phyloP scores from a whole-genome alignment of 2,888 invertebrate genomes.

The Tillus elongatus region DNA sequence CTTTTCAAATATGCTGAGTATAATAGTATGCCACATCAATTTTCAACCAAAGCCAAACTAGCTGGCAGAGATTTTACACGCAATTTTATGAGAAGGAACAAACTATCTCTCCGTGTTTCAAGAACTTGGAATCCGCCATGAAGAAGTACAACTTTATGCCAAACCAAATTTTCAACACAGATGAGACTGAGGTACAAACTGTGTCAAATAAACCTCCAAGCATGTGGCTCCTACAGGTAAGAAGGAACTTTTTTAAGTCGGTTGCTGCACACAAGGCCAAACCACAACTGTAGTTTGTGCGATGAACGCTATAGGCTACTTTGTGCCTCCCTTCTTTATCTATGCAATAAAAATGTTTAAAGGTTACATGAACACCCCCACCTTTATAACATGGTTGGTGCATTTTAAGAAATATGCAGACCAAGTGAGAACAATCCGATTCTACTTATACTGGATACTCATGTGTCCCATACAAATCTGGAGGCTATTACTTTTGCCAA shows the following conservation, averaged over 20 bases:
- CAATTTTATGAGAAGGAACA: no score
- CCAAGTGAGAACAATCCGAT: no score
- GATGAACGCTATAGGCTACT: constrained; percentile 12
- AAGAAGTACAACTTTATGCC: constrained; percentile 19
- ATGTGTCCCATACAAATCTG: no score
- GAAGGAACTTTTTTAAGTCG: constrained; percentile 13
- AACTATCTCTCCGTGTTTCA: no score
- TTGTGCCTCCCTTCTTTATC: constrained; percentile 13
- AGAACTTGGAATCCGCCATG: constrained; percentile 10
- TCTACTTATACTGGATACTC: no score
- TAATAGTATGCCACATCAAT: no score
- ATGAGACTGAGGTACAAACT: constrained; percentile 24
- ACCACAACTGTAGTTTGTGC: constrained; percentile 22
- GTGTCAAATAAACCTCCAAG: constrained; percentile 21
- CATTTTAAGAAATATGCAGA: constrained; percentile 30
- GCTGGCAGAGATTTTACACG: no score
- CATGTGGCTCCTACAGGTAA: constrained; percentile 16
- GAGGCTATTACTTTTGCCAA: no score
- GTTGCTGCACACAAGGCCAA: constrained; percentile 20
- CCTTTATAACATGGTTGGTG: not conserved
- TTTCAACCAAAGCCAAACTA: no score
- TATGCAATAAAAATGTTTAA: constrained; percentile 13
- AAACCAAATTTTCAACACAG: constrained; percentile 24
- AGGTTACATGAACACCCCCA: no score
- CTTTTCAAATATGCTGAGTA: no score